Evolutionary conservation across 2,888 invertebrate genomes (phyloP), one percentile per base, ranked within the genome.

Genomic region (Synergus gifuensis): DNA sequence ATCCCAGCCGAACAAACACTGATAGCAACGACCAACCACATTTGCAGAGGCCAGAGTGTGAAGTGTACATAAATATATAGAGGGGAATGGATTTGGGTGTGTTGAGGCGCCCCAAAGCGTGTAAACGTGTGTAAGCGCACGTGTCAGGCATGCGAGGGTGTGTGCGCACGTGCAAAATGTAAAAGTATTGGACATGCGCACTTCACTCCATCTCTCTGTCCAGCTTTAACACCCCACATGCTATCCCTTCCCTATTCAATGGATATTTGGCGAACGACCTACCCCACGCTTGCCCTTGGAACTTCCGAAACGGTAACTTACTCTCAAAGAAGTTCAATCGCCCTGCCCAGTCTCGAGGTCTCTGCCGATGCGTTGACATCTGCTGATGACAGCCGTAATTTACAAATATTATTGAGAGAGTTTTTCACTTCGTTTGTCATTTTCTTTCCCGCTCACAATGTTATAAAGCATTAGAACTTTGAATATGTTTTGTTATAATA

Each of bases 1-100:
- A 63, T 80, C 78, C 76, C 81, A 77, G 78, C 77, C 79, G 86
- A 86, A 86, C 80, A 80, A 83, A 83, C 88, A 79, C 73, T 73
- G 73, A 73, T 73, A 73, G 73, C 73, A n/a, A 54, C 7, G 18
- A 58, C 36, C 54, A 73, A 49, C 28, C 73, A 58, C 54, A 73
- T n/a, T 12, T 58, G 8, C 36, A 73, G 54, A n/a, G 28, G 14
- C 16, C 40, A 73, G 54, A 36, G 54, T 40, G 73, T 58, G 54
- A 58, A 58, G 22, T 67, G n/a, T 40, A n/a, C 11, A 36, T 64
- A 64, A 40, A 64, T 64, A 36, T 12, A 64, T 16, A 64, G 64
- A 40, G 40, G 28, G 40, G 12, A 46, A 22, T 22, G 4, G 8
- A 22, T 54, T n/a, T 9, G 0, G 16, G 40, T 18, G 66, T 42